Evolutionary conservation across 2,797 vertebrate species (phyloP).

Genomic region (Malurus leucopterus): DNA sequence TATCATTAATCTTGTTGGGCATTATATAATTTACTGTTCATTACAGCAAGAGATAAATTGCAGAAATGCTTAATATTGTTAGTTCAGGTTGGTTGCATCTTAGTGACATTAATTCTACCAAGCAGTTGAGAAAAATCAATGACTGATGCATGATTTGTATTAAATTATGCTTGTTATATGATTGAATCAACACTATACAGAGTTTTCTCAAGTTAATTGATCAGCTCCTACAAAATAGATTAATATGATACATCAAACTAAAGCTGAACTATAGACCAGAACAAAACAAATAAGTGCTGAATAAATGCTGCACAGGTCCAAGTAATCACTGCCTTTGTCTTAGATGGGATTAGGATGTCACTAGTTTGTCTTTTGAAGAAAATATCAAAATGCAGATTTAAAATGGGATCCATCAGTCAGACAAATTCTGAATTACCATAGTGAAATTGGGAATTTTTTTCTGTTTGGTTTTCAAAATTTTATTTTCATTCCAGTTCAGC

Average conservation of each 20-base stretch:
- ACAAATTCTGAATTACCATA: background rate
- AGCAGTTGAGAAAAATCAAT: constrained; percentile 74
- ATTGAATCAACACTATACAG: constrained; percentile 66
- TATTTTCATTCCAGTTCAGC: background rate
- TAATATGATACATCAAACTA: constrained; percentile 64
- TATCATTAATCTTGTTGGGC: constrained; percentile 73
- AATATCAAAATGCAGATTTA: background rate
- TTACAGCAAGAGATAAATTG: constrained; percentile 72
- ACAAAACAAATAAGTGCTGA: constrained; percentile 35
- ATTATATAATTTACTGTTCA: constrained; percentile 72
- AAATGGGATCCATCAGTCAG: background rate
- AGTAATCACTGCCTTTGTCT: background rate
- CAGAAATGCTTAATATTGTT: constrained; percentile 70
- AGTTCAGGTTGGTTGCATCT: constrained; percentile 70
- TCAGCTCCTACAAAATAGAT: constrained; percentile 67
- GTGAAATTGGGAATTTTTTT: background rate
- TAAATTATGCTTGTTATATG: constrained; percentile 73
- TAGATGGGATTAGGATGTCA: background rate
- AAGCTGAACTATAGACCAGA: constrained; percentile 38
- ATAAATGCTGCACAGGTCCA: background rate
- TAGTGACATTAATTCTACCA: constrained; percentile 70
- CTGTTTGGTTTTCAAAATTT: background rate
- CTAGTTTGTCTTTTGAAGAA: background rate
- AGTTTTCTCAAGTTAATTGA: constrained; percentile 74
- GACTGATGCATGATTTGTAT: constrained; percentile 68